phyloP scores from a whole-genome alignment of 2,888 invertebrate species.

The Epirrhoe alternata region DNA sequence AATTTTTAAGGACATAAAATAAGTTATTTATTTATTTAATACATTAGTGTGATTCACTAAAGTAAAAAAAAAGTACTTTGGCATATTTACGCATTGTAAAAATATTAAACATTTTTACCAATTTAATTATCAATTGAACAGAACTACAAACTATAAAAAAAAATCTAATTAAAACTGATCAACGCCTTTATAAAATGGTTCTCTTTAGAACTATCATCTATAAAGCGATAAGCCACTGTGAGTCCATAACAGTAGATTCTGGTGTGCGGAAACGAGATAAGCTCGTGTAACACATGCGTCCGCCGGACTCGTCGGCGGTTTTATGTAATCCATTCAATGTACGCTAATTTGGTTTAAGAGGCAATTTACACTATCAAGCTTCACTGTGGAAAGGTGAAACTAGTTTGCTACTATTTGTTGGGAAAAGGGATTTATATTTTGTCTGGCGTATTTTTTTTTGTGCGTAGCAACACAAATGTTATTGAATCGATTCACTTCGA shows the following conservation, averaged over 20 bases:
- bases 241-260: slow-evolving; percentile 35
- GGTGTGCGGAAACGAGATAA: slow-evolving; percentile 52
- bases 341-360: slow-evolving; percentile 32
- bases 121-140: too few relatives aligned
- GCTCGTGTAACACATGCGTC: slow-evolving; percentile 43
- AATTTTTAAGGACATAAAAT: not conserved
- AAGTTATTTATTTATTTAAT: not conserved
- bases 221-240: slow-evolving; percentile 33
- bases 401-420: not conserved
- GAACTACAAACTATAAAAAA: too few relatives aligned
- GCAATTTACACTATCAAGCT: slow-evolving; percentile 10
- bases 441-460: too few relatives aligned
- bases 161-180: too few relatives aligned
- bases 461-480: too few relatives aligned
- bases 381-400: not conserved
- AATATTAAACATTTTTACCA: too few relatives aligned
- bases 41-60: too few relatives aligned
- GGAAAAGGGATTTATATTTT: not conserved
- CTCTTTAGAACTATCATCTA: slow-evolving; percentile 16
- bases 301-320: slow-evolving; percentile 28
- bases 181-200: not conserved
- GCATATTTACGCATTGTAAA: too few relatives aligned
- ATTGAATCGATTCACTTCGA: too few relatives aligned
- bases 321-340: slow-evolving; percentile 30
- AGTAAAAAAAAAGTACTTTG: too few relatives aligned